Base-by-base conservation (phyloP, 2,797 vertebrate genomes). In the Lindbergichthys nudifrons region DNA sequence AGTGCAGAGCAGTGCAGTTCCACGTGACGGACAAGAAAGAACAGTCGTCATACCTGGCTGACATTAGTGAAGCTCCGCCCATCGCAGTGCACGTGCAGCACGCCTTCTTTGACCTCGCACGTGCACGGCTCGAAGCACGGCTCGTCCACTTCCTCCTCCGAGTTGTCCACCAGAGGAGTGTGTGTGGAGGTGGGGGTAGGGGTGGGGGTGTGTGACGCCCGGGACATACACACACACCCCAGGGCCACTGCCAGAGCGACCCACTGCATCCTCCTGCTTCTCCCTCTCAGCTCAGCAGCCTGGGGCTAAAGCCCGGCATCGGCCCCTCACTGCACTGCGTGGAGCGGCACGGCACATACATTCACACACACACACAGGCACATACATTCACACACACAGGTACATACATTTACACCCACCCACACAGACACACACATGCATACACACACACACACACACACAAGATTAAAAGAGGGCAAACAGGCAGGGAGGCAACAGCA, bases 71-170 rank as follows among this genome's bases (percentile, higher is more conserved):
- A 98, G 91, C 97, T 96, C 85, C 97, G 97, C 89, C 96, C 96
- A 84, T 99, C 97, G 82, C 98, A 99, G 95, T 98, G 96, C 95
- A 99, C 96, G 65, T 99, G 98, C 88, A 99, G 95, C 91, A 98
- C 95, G 70, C 97, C 97, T 93, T 99, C 98, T 91, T 98, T 96
- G 95, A 98, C 97, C 93, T 97, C 96, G 88, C 97, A 98, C 84
- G 96, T 95, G 94, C 98, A 99, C 85, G 98, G 96, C 93, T 97
- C 94, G 15, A 95, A 95, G 89, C 95, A 95, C 39, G 94, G 94
- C 88, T 95, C 95, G 4, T 95, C 94, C 80, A 94, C 94, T 81
- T 95, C 95, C 84, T 95, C 94, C 83, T 95, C 93, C 0, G 94
- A 95, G 86, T 90, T 92, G 80, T 95, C 94, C 82, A 95, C 92